Evolutionary conservation across 2,113 vertebrate genomes (phyloP).

Genomic region (Hyperoodon ampullatus): DNA sequence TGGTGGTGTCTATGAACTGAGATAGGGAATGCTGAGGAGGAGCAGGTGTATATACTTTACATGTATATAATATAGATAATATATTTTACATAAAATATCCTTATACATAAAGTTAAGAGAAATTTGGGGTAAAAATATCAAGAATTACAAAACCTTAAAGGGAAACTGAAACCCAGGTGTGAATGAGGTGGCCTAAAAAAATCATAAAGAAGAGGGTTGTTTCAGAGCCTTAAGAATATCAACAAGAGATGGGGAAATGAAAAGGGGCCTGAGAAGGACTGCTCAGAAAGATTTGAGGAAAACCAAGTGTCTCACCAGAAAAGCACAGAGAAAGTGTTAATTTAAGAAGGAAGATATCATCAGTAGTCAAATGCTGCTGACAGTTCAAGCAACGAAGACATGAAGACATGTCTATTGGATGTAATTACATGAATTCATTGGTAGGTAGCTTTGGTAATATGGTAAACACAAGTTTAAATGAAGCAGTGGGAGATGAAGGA

Average conservation of each 20-base stretch:
- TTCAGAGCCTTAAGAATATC: neutral
- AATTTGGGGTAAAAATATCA: neutral
- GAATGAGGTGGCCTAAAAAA: neutral
- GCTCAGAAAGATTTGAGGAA: neutral
- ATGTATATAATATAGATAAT: neutral
- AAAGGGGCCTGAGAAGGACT: neutral
- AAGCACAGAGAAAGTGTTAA: neutral
- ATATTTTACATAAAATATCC: neutral
- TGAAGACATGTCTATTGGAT: neutral
- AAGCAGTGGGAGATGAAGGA: neutral
- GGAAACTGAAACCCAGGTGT: neutral
- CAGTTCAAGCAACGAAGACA: neutral
- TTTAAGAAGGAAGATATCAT: neutral
- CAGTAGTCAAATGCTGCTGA: neutral
- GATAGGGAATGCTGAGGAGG: neutral
- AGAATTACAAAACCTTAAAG: neutral
- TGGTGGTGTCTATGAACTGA: neutral
- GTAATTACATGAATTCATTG: neutral
- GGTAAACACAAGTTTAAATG: neutral
- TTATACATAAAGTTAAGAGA: neutral
- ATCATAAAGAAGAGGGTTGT: neutral
- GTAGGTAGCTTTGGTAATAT: neutral
- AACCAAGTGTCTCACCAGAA: conserved; percentile 4
- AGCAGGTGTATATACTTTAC: neutral
- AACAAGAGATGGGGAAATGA: neutral